Percentiles rank a stretch among this genome's conserved stretches.
phyloP scores from a whole-genome alignment of 2,888 invertebrate genomes.

The Sarcophaga subvicina region DNA sequence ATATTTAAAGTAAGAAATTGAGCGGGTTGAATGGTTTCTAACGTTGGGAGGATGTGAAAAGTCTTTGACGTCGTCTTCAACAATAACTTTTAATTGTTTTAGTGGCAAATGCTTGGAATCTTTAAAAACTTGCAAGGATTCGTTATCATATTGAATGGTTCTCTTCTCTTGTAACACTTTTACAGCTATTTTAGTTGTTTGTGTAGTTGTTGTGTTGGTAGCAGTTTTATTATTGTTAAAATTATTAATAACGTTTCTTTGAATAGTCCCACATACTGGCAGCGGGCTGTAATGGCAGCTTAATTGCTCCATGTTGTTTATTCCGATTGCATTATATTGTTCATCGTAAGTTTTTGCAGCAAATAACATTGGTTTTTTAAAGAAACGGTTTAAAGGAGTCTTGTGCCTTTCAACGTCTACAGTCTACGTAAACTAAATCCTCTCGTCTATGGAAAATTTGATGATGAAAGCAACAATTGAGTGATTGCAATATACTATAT shows the following conservation, averaged over 20 bases:
- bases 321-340: conserved; percentile 59
- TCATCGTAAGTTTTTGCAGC: conserved; percentile 61
- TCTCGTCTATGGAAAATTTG: conserved; percentile 46
- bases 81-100: conserved; percentile 6
- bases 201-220: conserved; percentile 7
- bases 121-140: conserved; percentile 40
- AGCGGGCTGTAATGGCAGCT: conserved; percentile 63
- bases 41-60: conserved; percentile 20
- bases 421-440: not conserved
- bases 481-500: conserved; percentile 48
- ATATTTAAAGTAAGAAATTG: conserved; percentile 26
- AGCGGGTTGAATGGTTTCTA: conserved; percentile 10
- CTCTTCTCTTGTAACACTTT: conserved; percentile 19
- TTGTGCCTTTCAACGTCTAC: not conserved
- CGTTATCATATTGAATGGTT: conserved; percentile 42
- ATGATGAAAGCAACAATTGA: conserved; percentile 64
- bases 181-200: conserved; percentile 11
- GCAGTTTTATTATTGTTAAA: conserved; percentile 12
- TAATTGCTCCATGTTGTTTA: conserved; percentile 64
- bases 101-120: conserved; percentile 28
- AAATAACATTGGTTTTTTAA: conserved; percentile 64
- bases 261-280: conserved; percentile 57
- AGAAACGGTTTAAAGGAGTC: conserved; percentile 15
- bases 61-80: not conserved
- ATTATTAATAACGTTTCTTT: conserved; percentile 29